phyloP scores from a whole-genome alignment of 2,797 vertebrate genomes.

The Propithecus deckenii region DNA sequence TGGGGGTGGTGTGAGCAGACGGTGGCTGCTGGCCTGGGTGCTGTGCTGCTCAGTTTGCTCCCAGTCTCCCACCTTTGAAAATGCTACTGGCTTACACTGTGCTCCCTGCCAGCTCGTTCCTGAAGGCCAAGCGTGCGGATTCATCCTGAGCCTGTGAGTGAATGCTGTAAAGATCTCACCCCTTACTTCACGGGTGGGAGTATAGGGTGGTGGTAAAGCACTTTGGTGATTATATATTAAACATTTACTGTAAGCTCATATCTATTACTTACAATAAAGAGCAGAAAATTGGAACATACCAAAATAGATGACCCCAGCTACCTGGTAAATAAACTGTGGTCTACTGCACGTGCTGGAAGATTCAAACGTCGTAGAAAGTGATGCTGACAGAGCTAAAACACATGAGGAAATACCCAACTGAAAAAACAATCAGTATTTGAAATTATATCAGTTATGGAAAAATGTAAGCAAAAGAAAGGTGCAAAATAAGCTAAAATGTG shows the following conservation, averaged over 20 bases:
- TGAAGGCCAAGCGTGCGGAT: not conserved
- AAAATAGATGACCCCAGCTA: not conserved
- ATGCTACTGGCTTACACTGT: not conserved
- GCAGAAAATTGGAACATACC: not conserved
- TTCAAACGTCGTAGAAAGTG: not conserved
- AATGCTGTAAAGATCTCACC: not conserved
- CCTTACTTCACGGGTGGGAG: not conserved
- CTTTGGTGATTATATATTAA: not conserved
- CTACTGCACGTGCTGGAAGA: not conserved
- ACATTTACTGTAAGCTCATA: not conserved
- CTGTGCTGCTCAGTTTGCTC: not conserved
- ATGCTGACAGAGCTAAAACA: not conserved
- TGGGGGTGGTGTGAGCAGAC: not conserved
- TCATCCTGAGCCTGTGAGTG: slow-evolving; percentile 23
- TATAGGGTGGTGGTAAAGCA: not conserved
- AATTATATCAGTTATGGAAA: not conserved
- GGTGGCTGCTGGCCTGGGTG: not conserved
- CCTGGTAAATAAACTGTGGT: not conserved
- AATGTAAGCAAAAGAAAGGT: not conserved
- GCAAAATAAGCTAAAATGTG: not conserved
- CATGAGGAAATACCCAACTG: not conserved
- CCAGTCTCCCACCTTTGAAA: not conserved
- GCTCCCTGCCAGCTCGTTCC: not conserved
- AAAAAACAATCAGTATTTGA: not conserved
- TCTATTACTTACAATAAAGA: not conserved